Conservation (phyloP, 2,888 invertebrate genomes). For the Idaea biselata region DNA sequence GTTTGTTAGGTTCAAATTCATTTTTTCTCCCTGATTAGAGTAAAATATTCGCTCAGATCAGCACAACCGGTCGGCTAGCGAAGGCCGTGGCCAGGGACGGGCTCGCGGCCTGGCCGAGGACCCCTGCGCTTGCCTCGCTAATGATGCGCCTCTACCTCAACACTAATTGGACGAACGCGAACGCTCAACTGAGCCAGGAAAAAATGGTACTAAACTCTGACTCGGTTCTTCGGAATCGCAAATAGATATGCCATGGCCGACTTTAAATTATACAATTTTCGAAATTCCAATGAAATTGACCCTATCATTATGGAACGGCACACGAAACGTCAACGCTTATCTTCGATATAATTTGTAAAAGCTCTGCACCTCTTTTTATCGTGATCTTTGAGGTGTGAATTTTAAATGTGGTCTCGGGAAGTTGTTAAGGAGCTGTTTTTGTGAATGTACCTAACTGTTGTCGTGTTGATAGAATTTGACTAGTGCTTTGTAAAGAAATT, state of each 20-base stretch:
- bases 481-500: constrained; percentile 36
- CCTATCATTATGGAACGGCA: constrained; percentile 39
- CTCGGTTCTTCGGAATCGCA: constrained; percentile 52
- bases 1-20: constrained; percentile 58
- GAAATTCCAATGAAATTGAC: constrained; percentile 49
- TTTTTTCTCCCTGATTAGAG: constrained; percentile 76
- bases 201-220: constrained; percentile 46
- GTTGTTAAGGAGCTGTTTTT: constrained; percentile 35
- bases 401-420: constrained; percentile 53
- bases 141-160: constrained; percentile 71
- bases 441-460: constrained; percentile 28
- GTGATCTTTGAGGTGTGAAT: constrained; percentile 63
- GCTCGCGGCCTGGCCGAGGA: constrained; percentile 42
- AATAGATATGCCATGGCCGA: constrained; percentile 47
- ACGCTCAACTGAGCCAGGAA: constrained; percentile 57
- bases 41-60: constrained; percentile 61
- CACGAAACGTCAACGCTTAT: constrained; percentile 46
- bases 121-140: constrained; percentile 52
- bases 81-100: constrained; percentile 70
- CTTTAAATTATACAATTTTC: constrained; percentile 48
- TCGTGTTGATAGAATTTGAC: constrained; percentile 35
- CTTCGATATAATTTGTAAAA: constrained; percentile 55
- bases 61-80: constrained; percentile 67
- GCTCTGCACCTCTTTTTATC: constrained; percentile 50
- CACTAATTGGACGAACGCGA: constrained; percentile 71